Base-by-base conservation (phyloP, 2,888 invertebrate species). In the Drosophila anomelani region DNA sequence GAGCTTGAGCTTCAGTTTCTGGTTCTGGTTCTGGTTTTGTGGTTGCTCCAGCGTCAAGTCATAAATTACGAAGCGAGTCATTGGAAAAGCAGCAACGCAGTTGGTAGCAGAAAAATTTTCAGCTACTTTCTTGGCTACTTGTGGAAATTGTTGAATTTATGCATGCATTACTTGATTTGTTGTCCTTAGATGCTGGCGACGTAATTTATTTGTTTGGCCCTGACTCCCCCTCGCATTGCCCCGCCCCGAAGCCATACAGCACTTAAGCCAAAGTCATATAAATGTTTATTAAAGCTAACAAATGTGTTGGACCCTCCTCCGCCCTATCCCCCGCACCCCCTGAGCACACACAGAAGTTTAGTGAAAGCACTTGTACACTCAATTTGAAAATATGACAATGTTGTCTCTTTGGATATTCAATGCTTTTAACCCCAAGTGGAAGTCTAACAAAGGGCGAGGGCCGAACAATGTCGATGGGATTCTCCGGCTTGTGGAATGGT, bases 1-100 rank as follows among this genome's bases (percentile, higher is more conserved):
- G 59, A 41, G 60, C 41, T 49, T 51, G 44, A 23, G 59, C 29
- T 53, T 39, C 60, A 56, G 61, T 56, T 67, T 39, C 53, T 55
- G 74, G 55, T 71, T 39, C 53, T 55, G 74, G 55, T 71, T 68
- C 62, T 69, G 76, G 58, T 70, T 74, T 68, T 69, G 58, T 64
- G 54, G 75, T 73, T 78, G 70, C 74, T 76, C 56, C 76, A 72
- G 67, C 73, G 81, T 81, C 77, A 81, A 89, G 91, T 84, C 90
- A 90, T 91, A 91, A 91, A 91, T 91, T 90, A 91, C 81, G 75
- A 83, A 82, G 72, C 88, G 84, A 90, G 86, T 81, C 89, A 82
- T 80, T 85, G 81, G 79, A 77, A 84, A 84, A 84, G 77, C 77
- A 79, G 75, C 74, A 60, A 55, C 38, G 58, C 78, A 77, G 75